Conservation (phyloP, 2,888 invertebrate species). For the Drosophila infuscata region DNA sequence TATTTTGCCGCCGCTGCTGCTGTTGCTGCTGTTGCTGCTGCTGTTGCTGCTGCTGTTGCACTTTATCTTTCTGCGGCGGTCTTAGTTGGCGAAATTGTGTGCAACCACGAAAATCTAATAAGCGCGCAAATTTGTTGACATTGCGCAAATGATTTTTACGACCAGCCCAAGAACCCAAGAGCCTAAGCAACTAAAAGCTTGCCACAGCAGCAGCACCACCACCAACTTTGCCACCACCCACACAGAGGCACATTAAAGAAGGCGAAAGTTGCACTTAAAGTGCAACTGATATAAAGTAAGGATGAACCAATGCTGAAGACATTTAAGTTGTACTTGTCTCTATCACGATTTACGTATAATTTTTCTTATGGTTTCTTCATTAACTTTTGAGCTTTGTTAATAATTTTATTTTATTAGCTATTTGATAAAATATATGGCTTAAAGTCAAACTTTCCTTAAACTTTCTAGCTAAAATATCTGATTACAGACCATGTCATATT, state of each 20-base stretch:
- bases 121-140: slow-evolving; percentile 81
- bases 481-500: neutral
- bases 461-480: neutral
- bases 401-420: neutral
- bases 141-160: slow-evolving; percentile 81
- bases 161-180: slow-evolving; percentile 50
- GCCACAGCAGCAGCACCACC: neutral
- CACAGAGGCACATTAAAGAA: slow-evolving; percentile 31
- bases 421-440: neutral
- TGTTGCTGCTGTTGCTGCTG: slow-evolving; percentile 2
- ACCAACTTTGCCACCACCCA: neutral
- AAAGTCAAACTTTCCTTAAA: neutral
- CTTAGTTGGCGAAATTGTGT: slow-evolving; percentile 81
- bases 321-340: neutral
- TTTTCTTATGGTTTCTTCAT: neutral
- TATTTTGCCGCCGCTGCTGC: slow-evolving; percentile 51
- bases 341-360: neutral
- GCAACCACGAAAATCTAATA: slow-evolving; percentile 81
- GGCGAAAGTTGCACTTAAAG: slow-evolving; percentile 41
- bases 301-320: neutral
- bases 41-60: slow-evolving; percentile 48
- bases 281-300: neutral
- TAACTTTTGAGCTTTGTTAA: neutral
- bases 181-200: slow-evolving; percentile 35
- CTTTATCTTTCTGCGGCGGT: slow-evolving; percentile 74